Evolutionary conservation across 2,888 invertebrate species (phyloP), one percentile per base, ranked within the genome.

Genomic region (Platynereis dumerilii): DNA sequence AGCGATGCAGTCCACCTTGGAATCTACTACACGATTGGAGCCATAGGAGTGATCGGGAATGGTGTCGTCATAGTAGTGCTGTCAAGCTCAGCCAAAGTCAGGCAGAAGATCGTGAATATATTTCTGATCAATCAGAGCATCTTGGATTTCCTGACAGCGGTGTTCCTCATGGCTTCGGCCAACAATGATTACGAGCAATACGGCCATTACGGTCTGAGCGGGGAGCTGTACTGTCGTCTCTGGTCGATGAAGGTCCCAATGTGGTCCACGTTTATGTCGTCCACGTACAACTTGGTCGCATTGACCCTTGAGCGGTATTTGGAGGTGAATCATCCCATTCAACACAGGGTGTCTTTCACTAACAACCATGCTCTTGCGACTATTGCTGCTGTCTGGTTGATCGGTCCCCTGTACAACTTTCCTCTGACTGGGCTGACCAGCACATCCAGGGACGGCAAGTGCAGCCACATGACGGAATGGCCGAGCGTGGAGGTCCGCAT

Each of bases 251-350:
- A 48, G 48, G 20, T 48, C 7, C 22, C 22, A 10, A 5, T 48
- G 22, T 48, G 48, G 48, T 20, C 48, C 7, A 48, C 22, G 10
- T 48, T 20, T n/a, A 48, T 48, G 48, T 20, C 22, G 20, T 20
- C 20, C 48, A 48, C 48, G 5, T 48, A 48, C 48, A 48, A 48
- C 22, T 22, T 48, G n/a, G 22, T 48, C 48, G 48, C 48, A 10
- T 20, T 48, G 20, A 20, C 48, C 22, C 7, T 48, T 12, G 48
- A 48, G 7, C 5, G 48, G 17, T 48, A 48, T n/a, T 10, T 48
- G 5, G 48, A 48, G 17, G 22, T 48, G 3, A 22, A 7, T n/a
- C 48, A 48, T 48, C 48, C 48, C 7, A 48, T 48, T n/a, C 22
- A 22, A 22, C 48, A 48, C 48, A 5, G 22, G 5, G 22, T 48